phyloP scores from a whole-genome alignment of 2,113 vertebrate species.

The Percopsis transmontana region DNA sequence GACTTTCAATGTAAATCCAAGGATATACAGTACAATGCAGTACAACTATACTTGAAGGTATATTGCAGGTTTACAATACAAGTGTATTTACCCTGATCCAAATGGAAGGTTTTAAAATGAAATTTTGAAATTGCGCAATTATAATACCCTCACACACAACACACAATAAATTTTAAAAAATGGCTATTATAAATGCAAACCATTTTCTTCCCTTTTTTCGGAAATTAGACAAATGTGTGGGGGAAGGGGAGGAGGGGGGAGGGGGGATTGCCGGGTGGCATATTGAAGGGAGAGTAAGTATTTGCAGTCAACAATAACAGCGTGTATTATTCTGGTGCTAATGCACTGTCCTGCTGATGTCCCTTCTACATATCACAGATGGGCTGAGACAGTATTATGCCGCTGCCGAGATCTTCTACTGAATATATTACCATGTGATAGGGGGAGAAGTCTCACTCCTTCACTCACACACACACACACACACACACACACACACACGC shows the following conservation, averaged over 20 bases:
- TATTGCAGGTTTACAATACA: too few relatives aligned
- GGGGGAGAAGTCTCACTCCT: slow-evolving; percentile 68
- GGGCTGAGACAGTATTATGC: slow-evolving; percentile 74
- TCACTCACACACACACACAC: slow-evolving; percentile 19
- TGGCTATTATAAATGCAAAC: neutral
- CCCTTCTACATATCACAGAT: slow-evolving; percentile 74
- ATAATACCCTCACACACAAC: too few relatives aligned
- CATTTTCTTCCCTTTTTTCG: slow-evolving; percentile 29
- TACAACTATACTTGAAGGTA: too few relatives aligned
- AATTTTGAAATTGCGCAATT: too few relatives aligned
- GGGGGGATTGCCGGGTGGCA: slow-evolving; percentile 8
- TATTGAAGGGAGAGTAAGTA: slow-evolving; percentile 53
- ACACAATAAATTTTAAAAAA: neutral
- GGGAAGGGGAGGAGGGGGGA: neutral
- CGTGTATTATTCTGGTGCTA: slow-evolving; percentile 69
- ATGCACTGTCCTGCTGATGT: slow-evolving; percentile 71
- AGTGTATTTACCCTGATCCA: too few relatives aligned
- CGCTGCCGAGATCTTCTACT: slow-evolving; percentile 70
- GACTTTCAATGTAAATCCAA: too few relatives aligned
- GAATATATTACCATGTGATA: slow-evolving; percentile 76
- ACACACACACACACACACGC: slow-evolving; percentile 40
- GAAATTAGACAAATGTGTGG: slow-evolving; percentile 28
- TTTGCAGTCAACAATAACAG: slow-evolving; percentile 66
- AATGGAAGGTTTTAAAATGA: too few relatives aligned
- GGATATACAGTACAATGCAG: too few relatives aligned